phyloP scores from a whole-genome alignment of 2,888 invertebrate genomes.

The Diabrotica balteata region DNA sequence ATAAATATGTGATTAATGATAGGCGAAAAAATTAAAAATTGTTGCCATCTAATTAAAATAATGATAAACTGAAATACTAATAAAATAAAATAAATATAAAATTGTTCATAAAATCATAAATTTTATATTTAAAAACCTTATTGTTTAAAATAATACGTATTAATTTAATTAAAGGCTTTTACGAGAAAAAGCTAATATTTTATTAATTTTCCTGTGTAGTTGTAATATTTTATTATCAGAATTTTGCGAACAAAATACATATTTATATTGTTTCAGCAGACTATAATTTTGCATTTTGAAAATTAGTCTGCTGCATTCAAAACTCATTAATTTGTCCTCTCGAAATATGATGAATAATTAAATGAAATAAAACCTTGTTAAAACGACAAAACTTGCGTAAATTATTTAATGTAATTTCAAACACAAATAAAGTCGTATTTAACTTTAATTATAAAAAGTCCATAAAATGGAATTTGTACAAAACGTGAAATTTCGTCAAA shows the following conservation, averaged over 20 bases:
- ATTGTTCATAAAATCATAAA: too few relatives aligned
- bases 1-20: too few relatives aligned
- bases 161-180: too few relatives aligned
- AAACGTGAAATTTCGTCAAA: conserved; percentile 37
- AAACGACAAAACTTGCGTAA: conserved; percentile 36
- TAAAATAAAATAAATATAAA: too few relatives aligned
- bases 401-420: conserved; percentile 52
- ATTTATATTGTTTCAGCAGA: conserved; percentile 1
- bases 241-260: not conserved
- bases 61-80: too few relatives aligned
- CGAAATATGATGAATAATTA: conserved; percentile 39
- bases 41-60: too few relatives aligned
- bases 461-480: conserved; percentile 35
- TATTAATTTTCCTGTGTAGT: too few relatives aligned
- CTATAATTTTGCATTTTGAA: conserved; percentile 32
- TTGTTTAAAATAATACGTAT: too few relatives aligned
- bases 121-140: too few relatives aligned
- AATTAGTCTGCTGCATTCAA: conserved; percentile 31
- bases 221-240: too few relatives aligned
- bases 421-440: conserved; percentile 51
- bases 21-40: too few relatives aligned
- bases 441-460: conserved; percentile 53
- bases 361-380: conserved; percentile 40
- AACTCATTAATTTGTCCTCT: conserved; percentile 37
- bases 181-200: too few relatives aligned